These are phyloP conservation scores for Apoda limacodes DNA, from an alignment of 2,888 invertebrate species.

Conservation along the genomic window DNA sequence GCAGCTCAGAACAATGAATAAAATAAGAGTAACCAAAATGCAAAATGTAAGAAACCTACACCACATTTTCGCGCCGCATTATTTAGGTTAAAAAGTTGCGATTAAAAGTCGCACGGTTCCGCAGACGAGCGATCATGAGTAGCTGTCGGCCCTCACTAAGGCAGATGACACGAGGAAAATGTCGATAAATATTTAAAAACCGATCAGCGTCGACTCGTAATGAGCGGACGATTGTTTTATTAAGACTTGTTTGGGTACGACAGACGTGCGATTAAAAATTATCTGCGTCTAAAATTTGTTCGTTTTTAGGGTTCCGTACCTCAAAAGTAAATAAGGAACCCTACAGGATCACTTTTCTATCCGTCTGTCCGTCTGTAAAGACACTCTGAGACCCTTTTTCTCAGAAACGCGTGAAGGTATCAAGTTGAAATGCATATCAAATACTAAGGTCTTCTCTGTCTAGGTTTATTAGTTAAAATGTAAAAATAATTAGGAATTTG, in stretches of 20 bases:
- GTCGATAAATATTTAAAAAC: slow-evolving; percentile 24
- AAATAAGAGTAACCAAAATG: slow-evolving; percentile 38
- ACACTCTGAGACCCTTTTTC: no score
- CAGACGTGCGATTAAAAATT: slow-evolving; percentile 24
- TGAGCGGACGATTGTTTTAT: slow-evolving; percentile 29
- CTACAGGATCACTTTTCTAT: no score
- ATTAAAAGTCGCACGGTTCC: neutral
- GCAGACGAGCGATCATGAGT: neutral
- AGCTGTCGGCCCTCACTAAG: slow-evolving; percentile 6
- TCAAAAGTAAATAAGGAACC: no score
- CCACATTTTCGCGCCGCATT: slow-evolving; percentile 37
- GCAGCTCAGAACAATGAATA: slow-evolving; percentile 43
- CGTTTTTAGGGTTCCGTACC: no score
- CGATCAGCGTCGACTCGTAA: slow-evolving; percentile 24
- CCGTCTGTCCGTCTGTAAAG: no score
- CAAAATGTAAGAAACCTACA: slow-evolving; percentile 51
- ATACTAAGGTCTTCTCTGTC: no score
- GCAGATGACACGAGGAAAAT: slow-evolving; percentile 18
- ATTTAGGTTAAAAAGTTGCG: neutral
- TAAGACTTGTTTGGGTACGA: slow-evolving; percentile 14
- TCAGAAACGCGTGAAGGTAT: no score
- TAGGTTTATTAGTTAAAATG: no score
- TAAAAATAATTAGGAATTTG: no score
- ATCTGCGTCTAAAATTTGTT: no score
- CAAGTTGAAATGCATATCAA: no score